Conservation (phyloP, 2,797 vertebrate genomes). For the Etheostoma nigrum region DNA sequence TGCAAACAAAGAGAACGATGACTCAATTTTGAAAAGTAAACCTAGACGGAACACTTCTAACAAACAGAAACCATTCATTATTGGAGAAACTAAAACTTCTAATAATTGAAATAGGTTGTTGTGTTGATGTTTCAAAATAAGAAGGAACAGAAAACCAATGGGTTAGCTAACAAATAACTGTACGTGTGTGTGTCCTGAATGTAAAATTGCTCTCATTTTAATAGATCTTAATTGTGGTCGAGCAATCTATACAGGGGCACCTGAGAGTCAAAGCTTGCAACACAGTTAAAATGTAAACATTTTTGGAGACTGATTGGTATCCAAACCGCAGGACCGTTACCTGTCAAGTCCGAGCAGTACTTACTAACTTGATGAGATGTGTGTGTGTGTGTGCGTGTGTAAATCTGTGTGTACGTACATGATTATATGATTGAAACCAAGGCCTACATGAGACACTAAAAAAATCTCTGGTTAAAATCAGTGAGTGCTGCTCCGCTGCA, state of each 20-base stretch:
- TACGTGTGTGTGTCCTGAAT: slow-evolving; percentile 26
- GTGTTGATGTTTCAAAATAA: background rate
- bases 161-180: slow-evolving; percentile 6
- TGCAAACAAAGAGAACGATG: background rate
- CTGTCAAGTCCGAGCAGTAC: slow-evolving; percentile 77
- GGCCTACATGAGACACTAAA: slow-evolving; percentile 71
- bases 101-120: background rate
- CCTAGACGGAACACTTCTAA: slow-evolving; percentile 12
- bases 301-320: slow-evolving; percentile 82
- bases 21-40: slow-evolving; percentile 6
- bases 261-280: slow-evolving; percentile 74
- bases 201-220: slow-evolving; percentile 63
- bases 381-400: slow-evolving; percentile 49
- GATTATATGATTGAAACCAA: slow-evolving; percentile 80
- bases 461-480: slow-evolving; percentile 86
- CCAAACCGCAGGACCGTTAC: slow-evolving; percentile 84
- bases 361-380: slow-evolving; percentile 77
- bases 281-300: slow-evolving; percentile 81
- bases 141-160: background rate
- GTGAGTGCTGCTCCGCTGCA: slow-evolving; percentile 53
- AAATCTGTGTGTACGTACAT: slow-evolving; percentile 68
- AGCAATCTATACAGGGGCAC: slow-evolving; percentile 68
- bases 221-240: slow-evolving; percentile 72
- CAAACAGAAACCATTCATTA: background rate
- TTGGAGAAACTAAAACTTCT: background rate